These are phyloP conservation scores for Tachina grossa DNA, from an alignment of 2,888 invertebrate genomes.

Conservation along the genomic window DNA sequence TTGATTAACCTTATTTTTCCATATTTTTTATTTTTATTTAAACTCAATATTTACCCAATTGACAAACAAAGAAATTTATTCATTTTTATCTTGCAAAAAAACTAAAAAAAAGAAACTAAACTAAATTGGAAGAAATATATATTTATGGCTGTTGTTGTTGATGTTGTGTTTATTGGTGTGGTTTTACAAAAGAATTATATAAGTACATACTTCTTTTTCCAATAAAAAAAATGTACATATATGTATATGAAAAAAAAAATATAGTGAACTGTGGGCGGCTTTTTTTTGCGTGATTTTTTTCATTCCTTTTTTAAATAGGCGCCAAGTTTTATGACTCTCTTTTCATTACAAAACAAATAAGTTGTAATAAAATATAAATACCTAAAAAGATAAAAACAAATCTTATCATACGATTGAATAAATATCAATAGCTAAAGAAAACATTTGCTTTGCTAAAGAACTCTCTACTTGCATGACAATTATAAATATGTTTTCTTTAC, in stretches of 20 bases:
- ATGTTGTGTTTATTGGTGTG: slow-evolving; percentile 71
- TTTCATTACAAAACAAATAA: slow-evolving; percentile 45
- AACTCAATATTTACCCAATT: slow-evolving; percentile 66
- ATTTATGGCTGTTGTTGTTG: slow-evolving; percentile 72
- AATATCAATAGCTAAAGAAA: slow-evolving; percentile 28
- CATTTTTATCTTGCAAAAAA: slow-evolving; percentile 61
- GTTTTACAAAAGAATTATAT: slow-evolving; percentile 58
- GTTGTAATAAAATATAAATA: slow-evolving; percentile 12
- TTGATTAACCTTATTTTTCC: slow-evolving; percentile 13
- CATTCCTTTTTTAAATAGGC: slow-evolving; percentile 40
- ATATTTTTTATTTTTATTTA: slow-evolving; percentile 41
- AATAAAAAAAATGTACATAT: slow-evolving; percentile 32
- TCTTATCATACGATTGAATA: slow-evolving; percentile 51
- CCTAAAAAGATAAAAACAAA: slow-evolving; percentile 19
- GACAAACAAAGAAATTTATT: slow-evolving; percentile 68
- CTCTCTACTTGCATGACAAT: slow-evolving; percentile 48
- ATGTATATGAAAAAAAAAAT: slow-evolving; percentile 26
- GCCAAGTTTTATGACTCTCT: slow-evolving; percentile 56
- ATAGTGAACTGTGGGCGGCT: slow-evolving; percentile 58
- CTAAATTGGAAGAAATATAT: slow-evolving; percentile 56
- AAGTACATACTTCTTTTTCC: slow-evolving; percentile 31
- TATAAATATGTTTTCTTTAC: slow-evolving; percentile 27
- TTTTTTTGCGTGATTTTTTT: slow-evolving; percentile 43
- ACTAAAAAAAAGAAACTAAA: slow-evolving; percentile 18
- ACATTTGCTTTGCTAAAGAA: slow-evolving; percentile 32